phyloP scores from a whole-genome alignment of 2,888 invertebrate species.

The Lycophotia porphyrea region DNA sequence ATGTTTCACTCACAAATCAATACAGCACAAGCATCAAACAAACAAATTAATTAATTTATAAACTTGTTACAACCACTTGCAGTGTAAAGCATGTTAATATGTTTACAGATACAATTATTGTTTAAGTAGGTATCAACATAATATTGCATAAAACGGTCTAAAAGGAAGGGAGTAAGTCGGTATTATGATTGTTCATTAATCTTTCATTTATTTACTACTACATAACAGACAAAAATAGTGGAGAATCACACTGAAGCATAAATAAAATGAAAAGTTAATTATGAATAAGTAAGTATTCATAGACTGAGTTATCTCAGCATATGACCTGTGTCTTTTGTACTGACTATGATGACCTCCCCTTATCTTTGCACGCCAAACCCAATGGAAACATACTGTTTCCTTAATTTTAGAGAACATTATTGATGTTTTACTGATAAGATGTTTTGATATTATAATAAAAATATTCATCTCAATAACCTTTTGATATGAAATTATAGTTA shows the following conservation, averaged over 20 bases:
- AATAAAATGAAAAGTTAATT: conserved; percentile 67
- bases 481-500: conserved; percentile 14
- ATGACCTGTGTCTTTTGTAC: conserved; percentile 87
- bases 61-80: conserved; percentile 38
- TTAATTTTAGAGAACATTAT: conserved; percentile 73
- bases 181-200: conserved; percentile 10
- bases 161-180: conserved; percentile 10
- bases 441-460: conserved; percentile 42
- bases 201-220: not conserved
- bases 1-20: not conserved
- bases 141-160: conserved; percentile 1
- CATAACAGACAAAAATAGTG: conserved; percentile 9
- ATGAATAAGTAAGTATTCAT: conserved; percentile 78
- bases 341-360: conserved; percentile 84
- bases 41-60: conserved; percentile 46
- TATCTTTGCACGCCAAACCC: conserved; percentile 84
- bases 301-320: conserved; percentile 83
- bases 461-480: conserved; percentile 37
- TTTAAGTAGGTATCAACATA: conserved; percentile 15
- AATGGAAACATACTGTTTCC: conserved; percentile 86
- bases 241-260: conserved; percentile 29
- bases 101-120: conserved; percentile 28
- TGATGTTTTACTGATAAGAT: conserved; percentile 64
- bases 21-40: conserved; percentile 15
- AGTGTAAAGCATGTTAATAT: conserved; percentile 42